A percentile compares a stretch with the other conserved stretches of the same genome.
Conservation (phyloP, 2,888 invertebrate genomes). For the Diplolepis rosae region DNA sequence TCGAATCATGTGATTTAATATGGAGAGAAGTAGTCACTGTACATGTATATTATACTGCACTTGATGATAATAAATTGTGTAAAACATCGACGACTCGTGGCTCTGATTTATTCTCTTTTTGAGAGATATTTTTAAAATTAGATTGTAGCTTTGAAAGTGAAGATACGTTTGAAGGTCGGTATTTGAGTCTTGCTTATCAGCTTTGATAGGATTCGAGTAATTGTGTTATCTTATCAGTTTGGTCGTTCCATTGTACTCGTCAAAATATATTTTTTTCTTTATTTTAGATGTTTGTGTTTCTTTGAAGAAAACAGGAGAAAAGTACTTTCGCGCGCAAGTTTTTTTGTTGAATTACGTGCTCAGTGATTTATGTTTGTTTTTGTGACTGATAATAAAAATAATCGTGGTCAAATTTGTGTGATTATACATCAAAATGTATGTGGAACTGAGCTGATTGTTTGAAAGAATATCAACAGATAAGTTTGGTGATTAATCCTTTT, state of each 20-base stretch:
- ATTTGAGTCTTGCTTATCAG: neutral
- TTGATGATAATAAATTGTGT: constrained; percentile 40
- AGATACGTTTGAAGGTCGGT: neutral
- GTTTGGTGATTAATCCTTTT: neutral
- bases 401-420: neutral
- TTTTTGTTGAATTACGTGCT: neutral
- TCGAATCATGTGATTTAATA: constrained; percentile 41
- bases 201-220: neutral
- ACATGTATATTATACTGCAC: constrained; percentile 52
- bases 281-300: neutral
- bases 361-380: neutral
- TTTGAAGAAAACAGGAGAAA: neutral
- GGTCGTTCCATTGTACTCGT: neutral
- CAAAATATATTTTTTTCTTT: neutral
- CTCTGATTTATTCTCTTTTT: neutral
- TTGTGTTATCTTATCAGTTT: constrained; percentile 18
- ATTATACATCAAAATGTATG: neutral
- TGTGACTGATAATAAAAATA: neutral
- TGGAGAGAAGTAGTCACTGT: constrained; percentile 44
- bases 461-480: neutral
- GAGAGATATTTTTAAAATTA: neutral
- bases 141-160: neutral
- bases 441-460: neutral
- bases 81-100: neutral
- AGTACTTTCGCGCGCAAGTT: neutral